These are phyloP conservation scores for Nomada fabriciana DNA, from an alignment of 2,888 invertebrate species.

Conservation along the genomic window DNA sequence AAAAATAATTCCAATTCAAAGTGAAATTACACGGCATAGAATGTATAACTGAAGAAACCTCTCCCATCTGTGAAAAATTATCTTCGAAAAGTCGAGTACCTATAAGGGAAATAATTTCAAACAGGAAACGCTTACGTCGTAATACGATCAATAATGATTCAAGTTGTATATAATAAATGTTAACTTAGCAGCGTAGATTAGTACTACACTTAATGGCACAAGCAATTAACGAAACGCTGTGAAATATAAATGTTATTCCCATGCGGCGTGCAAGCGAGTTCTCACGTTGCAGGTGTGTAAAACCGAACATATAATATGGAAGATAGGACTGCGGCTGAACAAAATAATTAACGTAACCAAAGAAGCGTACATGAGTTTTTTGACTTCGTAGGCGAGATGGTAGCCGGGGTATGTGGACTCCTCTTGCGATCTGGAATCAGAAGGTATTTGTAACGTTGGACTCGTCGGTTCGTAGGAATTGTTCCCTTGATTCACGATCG, in stretches of 20 bases:
- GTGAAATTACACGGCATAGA: too few species aligned
- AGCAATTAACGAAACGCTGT: neutral
- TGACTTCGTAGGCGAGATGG: constrained; percentile 99
- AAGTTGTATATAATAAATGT: neutral
- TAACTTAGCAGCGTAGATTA: neutral
- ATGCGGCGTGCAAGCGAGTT: constrained; percentile 27
- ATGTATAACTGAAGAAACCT: too few species aligned
- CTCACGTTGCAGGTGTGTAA: neutral
- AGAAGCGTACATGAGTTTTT: constrained; percentile 99
- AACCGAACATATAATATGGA: constrained; percentile 10
- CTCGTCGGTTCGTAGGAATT: constrained; percentile 37
- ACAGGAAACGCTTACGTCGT: neutral
- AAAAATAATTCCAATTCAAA: too few species aligned
- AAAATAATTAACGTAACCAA: constrained; percentile 84
- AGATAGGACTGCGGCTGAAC: constrained; percentile 48
- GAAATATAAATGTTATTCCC: constrained; percentile 4
- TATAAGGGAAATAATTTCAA: too few species aligned
- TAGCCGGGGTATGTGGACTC: constrained; percentile 98
- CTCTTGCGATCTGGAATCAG: constrained; percentile 94
- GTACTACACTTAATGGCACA: neutral
- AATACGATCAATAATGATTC: neutral
- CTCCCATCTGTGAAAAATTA: too few species aligned
- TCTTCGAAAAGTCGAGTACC: too few species aligned
- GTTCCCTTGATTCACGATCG: constrained; percentile 37
- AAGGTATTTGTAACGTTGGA: constrained; percentile 78